Conservation (phyloP, 2,888 invertebrate species). For the Coecobrya sp. region DNA sequence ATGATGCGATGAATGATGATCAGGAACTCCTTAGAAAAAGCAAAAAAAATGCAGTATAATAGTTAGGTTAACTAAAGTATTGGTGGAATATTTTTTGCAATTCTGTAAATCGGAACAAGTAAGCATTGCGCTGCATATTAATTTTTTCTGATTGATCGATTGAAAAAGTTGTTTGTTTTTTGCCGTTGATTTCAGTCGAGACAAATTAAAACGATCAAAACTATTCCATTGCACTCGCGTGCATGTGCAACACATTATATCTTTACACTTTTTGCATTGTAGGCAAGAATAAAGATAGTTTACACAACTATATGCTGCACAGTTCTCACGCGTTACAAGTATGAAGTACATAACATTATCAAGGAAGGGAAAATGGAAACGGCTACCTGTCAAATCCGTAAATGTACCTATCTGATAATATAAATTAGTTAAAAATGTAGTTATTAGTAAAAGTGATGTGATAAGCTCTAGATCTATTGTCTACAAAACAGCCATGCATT, state of each 20-base stretch:
- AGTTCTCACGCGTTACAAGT: background rate
- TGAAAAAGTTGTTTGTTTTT: conserved; percentile 16
- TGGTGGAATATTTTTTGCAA: background rate
- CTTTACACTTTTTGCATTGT: too few species aligned
- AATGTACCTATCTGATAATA: background rate
- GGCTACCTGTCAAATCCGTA: conserved; percentile 1
- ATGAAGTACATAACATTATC: background rate
- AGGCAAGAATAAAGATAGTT: too few species aligned
- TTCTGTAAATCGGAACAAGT: conserved; percentile 32
- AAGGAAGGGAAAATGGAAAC: conserved; percentile 18
- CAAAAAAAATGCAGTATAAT: background rate
- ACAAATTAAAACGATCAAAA: background rate
- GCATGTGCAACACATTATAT: background rate
- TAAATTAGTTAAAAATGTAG: too few species aligned
- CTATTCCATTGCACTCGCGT: background rate
- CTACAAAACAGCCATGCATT: background rate
- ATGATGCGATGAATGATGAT: conserved; percentile 12
- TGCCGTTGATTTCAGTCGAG: conserved; percentile 29
- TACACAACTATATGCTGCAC: too few species aligned
- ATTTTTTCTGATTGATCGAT: conserved; percentile 25
- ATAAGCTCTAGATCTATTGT: background rate
- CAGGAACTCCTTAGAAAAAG: background rate
- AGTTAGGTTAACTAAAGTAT: background rate
- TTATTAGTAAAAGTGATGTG: too few species aligned
- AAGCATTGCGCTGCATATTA: conserved; percentile 31